Evolutionary conservation across 2,888 invertebrate species (phyloP).

Genomic region (Amphiduros pacificus): DNA sequence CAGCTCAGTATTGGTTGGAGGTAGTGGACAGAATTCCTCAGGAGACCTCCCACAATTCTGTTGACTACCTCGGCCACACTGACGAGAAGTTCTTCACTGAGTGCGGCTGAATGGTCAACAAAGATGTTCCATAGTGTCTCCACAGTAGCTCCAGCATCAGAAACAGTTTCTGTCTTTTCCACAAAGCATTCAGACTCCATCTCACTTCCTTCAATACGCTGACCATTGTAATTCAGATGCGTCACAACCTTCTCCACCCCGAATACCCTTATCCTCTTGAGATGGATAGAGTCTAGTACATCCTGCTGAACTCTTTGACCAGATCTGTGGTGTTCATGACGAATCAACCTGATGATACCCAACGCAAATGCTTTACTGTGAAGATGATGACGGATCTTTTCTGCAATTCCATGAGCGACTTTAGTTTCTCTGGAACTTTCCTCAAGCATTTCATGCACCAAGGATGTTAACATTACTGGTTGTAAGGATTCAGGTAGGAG

Average conservation of each 20-base stretch:
- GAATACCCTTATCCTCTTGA: slow-evolving; percentile 31
- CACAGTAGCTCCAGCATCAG: background rate
- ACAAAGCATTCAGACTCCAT: slow-evolving; percentile 34
- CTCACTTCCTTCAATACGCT: slow-evolving; percentile 30
- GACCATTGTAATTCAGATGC: slow-evolving; percentile 25
- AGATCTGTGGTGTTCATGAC: slow-evolving; percentile 31
- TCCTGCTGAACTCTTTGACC: slow-evolving; percentile 28
- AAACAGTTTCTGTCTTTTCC: slow-evolving; percentile 18
- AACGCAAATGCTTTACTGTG: slow-evolving; percentile 30
- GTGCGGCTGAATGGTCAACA: slow-evolving; percentile 26
- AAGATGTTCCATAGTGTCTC: slow-evolving; percentile 31
- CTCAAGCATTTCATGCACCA: slow-evolving; percentile 34
- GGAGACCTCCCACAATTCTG: slow-evolving; percentile 30
- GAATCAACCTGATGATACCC: slow-evolving; percentile 32
- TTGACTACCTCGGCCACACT: slow-evolving; percentile 35
- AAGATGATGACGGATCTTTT: slow-evolving; percentile 33
- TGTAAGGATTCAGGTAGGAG: slow-evolving; percentile 30
- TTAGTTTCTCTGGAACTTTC: slow-evolving; percentile 24
- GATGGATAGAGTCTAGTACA: slow-evolving; percentile 29
- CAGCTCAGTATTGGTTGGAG: slow-evolving; percentile 37
- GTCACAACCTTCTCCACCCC: slow-evolving; percentile 34
- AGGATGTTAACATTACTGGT: slow-evolving; percentile 29
- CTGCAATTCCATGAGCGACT: slow-evolving; percentile 26
- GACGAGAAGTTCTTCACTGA: slow-evolving; percentile 35
- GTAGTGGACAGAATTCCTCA: slow-evolving; percentile 36